Conservation (phyloP, 2,797 vertebrate species). For the Orientallactaga sibirica region DNA sequence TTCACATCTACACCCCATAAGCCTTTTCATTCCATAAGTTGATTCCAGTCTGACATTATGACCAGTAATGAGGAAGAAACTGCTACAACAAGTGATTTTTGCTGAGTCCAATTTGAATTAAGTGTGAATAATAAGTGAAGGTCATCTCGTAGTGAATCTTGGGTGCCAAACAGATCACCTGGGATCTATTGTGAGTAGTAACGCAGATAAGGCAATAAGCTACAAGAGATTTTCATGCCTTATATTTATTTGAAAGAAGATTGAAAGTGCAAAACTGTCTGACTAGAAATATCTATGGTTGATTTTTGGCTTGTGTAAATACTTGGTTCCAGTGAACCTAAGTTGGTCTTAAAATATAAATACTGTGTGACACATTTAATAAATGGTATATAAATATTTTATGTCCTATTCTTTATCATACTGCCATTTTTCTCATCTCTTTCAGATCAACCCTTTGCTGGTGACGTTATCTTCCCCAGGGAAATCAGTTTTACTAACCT, state of each 20-base stretch:
- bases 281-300: background rate
- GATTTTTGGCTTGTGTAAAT: background rate
- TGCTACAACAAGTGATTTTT: background rate
- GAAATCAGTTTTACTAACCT: constrained; percentile 90
- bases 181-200: accelerated
- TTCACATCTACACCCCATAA: too few species aligned
- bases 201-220: background rate
- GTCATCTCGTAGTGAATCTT: background rate
- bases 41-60: too few species aligned
- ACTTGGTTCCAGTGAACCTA: background rate
- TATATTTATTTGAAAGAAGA: background rate
- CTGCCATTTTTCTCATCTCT: constrained; percentile 52
- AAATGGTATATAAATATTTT: constrained; percentile 62
- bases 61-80: too few species aligned
- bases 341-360: constrained; percentile 66
- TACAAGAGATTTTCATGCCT: background rate
- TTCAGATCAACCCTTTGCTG: constrained; percentile 83
- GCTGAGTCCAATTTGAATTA: background rate
- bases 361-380: constrained; percentile 25
- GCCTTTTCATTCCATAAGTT: too few species aligned
- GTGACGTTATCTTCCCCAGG: constrained; percentile 82
- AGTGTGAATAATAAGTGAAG: too few species aligned
- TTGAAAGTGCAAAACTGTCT: background rate
- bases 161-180: too few species aligned
- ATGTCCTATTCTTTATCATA: constrained; percentile 9